phyloP scores from a whole-genome alignment of 2,888 invertebrate species.

The Hirudinaria manillensis region DNA sequence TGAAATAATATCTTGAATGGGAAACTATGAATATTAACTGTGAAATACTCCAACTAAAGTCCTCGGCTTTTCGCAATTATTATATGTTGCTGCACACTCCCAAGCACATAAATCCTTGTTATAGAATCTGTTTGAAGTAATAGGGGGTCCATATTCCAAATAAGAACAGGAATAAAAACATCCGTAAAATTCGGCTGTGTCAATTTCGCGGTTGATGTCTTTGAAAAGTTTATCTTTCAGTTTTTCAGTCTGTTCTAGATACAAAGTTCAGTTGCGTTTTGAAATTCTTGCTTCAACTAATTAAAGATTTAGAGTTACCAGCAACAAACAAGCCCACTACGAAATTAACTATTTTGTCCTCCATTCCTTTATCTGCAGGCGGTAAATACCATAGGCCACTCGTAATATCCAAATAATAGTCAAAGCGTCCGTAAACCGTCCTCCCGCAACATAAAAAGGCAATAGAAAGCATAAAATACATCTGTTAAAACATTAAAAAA shows the following conservation, averaged over 20 bases:
- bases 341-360: background rate
- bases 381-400: slow-evolving; percentile 1
- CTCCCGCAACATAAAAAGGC: background rate
- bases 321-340: background rate
- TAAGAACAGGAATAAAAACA: background rate
- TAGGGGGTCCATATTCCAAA: background rate
- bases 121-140: slow-evolving; percentile 14
- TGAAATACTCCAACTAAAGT: slow-evolving; percentile 13
- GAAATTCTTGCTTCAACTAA: too few relatives aligned
- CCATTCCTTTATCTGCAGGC: background rate
- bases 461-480: background rate
- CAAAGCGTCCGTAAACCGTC: background rate
- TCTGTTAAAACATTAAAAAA: background rate
- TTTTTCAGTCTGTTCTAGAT: slow-evolving; percentile 6
- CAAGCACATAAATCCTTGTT: slow-evolving; percentile 6
- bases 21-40: background rate
- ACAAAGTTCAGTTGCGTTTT: background rate
- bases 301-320: background rate
- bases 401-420: background rate
- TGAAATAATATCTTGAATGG: too few relatives aligned
- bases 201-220: slow-evolving; percentile 8
- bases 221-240: slow-evolving; percentile 3
- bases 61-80: slow-evolving; percentile 6
- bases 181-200: slow-evolving; percentile 1
- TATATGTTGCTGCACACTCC: slow-evolving; percentile 2